Evolutionary conservation across 2,113 vertebrate species (phyloP), one percentile per base, ranked within the genome.

Genomic region (Aegithalos caudatus): DNA sequence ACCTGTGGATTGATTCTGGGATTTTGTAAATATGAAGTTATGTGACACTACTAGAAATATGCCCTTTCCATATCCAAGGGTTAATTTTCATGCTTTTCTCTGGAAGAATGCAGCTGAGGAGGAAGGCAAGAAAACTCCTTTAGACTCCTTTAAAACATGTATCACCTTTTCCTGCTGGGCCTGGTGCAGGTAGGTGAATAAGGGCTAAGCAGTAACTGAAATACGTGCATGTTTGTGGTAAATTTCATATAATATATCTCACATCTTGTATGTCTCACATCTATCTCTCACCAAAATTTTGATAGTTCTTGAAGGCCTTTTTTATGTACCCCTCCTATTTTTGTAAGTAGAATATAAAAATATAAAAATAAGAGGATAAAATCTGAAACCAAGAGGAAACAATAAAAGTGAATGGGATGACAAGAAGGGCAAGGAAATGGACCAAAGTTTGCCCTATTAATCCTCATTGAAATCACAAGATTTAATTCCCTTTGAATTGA

Each of bases 221-320:
- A 83, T 5, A 28, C 0, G 0, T 12, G 28, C 9, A 3, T 15
- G 19, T 35, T 53, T 73, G 28, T 38, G 50, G 15, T 27, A 65
- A 37, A 28, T 83, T 64, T 92, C 24, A 8, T 20, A 6, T n/a
- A 38, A 80, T 22, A 57, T 66, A 21, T 42, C 40, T 40, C 12
- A 40, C 40, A 40, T 40, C 40, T 40, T n/a, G n/a, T 40, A 6
- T 48, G 7, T 70, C 38, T 73, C 47, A 50, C 7, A 8, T 40
- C 24, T 58, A 27, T 45, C 11, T 72, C 48, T 65, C 24, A 37
- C 11, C 35, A 66, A 66, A 53, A 42, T 86, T 76, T 69, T 61
- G 1, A 29, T 48, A 61, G 29, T 10, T 70, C 47, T 88, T 48
- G 23, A 76, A 60, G 58, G 33, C 13, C 7, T 29, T 92, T 27